Evolutionary conservation across 2,888 invertebrate species (phyloP), one percentile per base, ranked within the genome.

Genomic region (Eremobia ochroleuca): DNA sequence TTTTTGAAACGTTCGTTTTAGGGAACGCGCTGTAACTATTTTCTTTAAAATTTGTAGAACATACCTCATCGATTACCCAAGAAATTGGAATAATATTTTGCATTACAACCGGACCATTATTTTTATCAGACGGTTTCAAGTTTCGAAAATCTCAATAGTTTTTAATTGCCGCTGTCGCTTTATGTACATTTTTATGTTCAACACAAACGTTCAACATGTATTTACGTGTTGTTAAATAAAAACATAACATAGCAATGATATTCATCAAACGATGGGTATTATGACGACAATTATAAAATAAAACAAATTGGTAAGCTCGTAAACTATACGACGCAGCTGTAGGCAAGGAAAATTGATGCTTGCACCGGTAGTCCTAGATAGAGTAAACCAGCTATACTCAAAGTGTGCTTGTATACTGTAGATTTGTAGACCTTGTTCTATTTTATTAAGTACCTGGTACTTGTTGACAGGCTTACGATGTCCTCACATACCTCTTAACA

Each of bases 281-380:
- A 85, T 71, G 67, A 52, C n/a, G 64, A 72, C 67, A 71, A 82
- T 85, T 73, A 83, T 69, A 71, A 61, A 62, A 82, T 85, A 66
- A 83, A 85, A 72, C 37, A 76, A 85, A 82, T 82, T 85, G 85
- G 64, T 55, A 46, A 15, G 46, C 77, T 83, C 77, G 72, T 82
- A 69, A 85, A 83, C 34, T 76, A 37, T 69, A 82, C 18, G 40
- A 52, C 8, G 28, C 71, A 69, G 58, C 61, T 73, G 67, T 81
- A 69, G 34, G 46, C n/a, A 21, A 49, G 21, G 55, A 49, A 34
- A 76, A 73, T 73, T 34, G 11, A 4, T 34, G 28, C 55, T 46
- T 67, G 31, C 43, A 59, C 28, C 9, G 34, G n/a, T 59, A 64
- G 25, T 69, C 18, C 15, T n/a, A 31, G 49, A 73, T 46, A 58